Evolutionary conservation across 2,113 vertebrate genomes (phyloP).

Genomic region (Misgurnus mizolepis): DNA sequence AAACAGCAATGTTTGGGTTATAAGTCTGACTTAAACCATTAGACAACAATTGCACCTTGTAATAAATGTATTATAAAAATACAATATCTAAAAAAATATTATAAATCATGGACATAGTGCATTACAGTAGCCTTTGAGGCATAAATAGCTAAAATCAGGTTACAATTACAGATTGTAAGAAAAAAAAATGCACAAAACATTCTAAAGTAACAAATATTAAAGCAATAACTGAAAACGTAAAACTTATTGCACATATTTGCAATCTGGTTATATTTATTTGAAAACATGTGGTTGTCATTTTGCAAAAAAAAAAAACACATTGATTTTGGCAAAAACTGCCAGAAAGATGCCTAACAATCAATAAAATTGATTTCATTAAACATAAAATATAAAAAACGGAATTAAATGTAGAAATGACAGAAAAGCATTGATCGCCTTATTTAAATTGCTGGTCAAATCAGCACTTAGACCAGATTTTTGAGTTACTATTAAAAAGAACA

Average conservation of each 20-base stretch:
- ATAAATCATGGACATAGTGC: neutral
- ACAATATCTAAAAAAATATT: neutral
- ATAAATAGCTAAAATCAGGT: neutral
- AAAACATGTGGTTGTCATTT: neutral
- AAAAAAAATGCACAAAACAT: too few species aligned
- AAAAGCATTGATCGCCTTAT: neutral
- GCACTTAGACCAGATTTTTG: too few species aligned
- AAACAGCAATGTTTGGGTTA: too few species aligned
- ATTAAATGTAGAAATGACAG: neutral
- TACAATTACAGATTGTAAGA: conserved; percentile 1
- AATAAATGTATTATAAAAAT: too few species aligned
- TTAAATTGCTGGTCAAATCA: too few species aligned
- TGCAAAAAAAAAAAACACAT: neutral
- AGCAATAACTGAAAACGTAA: too few species aligned
- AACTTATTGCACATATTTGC: too few species aligned
- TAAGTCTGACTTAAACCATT: too few species aligned
- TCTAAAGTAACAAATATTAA: too few species aligned
- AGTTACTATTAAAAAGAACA: neutral
- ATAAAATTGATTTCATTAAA: neutral
- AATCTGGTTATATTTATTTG: too few species aligned
- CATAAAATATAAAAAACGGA: neutral
- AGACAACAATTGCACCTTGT: too few species aligned
- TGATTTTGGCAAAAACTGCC: neutral
- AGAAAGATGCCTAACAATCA: neutral
- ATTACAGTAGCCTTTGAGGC: conserved; percentile 3